phyloP scores from a whole-genome alignment of 2,797 vertebrate genomes.

The Rhinatrema bivittatum region DNA sequence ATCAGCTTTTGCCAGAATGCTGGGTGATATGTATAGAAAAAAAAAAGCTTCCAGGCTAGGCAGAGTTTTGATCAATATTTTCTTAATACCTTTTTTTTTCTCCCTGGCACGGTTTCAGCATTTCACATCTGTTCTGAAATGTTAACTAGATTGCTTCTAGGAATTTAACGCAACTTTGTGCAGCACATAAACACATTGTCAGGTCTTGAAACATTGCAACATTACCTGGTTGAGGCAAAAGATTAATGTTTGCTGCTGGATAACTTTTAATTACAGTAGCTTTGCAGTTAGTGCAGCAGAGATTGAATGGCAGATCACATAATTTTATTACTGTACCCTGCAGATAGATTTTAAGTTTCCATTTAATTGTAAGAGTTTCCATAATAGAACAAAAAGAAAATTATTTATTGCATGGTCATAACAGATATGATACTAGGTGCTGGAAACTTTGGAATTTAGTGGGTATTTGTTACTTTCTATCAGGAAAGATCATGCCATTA shows the following conservation, averaged over 20 bases:
- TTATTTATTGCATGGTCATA: too few relatives aligned
- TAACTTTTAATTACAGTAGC: not conserved
- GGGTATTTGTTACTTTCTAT: too few relatives aligned
- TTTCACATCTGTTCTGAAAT: slow-evolving; percentile 1
- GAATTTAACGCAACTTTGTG: not conserved
- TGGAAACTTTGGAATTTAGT: too few relatives aligned
- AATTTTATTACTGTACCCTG: not conserved
- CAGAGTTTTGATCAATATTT: not conserved
- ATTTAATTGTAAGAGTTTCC: too few relatives aligned
- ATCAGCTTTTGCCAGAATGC: not conserved
- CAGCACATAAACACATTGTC: not conserved
- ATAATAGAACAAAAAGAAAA: too few relatives aligned
- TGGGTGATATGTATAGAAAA: not conserved
- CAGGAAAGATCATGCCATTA: slow-evolving; percentile 19
- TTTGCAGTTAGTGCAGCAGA: not conserved
- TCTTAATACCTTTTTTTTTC: not conserved
- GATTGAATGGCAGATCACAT: not conserved
- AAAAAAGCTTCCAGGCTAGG: not conserved
- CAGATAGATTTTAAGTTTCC: too few relatives aligned
- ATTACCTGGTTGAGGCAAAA: fast-evolving
- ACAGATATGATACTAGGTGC: too few relatives aligned
- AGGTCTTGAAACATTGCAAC: fast-evolving
- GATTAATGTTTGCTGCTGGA: too few relatives aligned
- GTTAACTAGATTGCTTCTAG: slow-evolving; percentile 4
- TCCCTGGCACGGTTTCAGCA: not conserved